Evolutionary conservation across 2,888 invertebrate species (phyloP).

Genomic region (Nemoura dubitans): DNA sequence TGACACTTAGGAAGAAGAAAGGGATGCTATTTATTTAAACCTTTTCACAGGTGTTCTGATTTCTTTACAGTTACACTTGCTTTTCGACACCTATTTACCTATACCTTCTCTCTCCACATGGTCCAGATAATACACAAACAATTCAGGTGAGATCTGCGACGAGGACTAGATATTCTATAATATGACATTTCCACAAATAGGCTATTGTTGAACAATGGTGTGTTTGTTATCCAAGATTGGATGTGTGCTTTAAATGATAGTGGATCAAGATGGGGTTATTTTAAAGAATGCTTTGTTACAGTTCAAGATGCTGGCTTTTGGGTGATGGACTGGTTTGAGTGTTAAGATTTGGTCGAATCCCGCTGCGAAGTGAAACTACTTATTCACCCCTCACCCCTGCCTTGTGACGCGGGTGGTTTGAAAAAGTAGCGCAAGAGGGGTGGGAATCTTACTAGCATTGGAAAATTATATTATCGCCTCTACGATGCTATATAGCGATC

Average conservation of each 20-base stretch:
- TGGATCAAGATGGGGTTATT: neutral
- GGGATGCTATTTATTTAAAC: neutral
- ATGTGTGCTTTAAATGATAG: neutral
- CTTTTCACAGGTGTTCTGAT: neutral
- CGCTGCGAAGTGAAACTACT: slow-evolving; percentile 15
- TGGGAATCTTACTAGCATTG: neutral
- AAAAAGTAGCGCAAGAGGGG: neutral
- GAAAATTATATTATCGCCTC: neutral
- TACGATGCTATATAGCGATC: neutral
- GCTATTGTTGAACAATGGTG: neutral
- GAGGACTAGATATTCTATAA: neutral
- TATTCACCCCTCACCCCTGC: neutral
- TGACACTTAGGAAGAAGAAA: neutral
- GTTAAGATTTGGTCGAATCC: neutral
- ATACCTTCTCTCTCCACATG: neutral
- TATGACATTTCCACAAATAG: slow-evolving; percentile 3
- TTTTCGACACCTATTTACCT: slow-evolving; percentile 2
- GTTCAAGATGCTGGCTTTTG: neutral
- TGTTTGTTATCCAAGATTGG: neutral
- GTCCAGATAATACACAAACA: neutral
- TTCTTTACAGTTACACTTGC: neutral
- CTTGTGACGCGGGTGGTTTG: neutral
- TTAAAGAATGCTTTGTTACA: neutral
- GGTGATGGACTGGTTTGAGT: neutral
- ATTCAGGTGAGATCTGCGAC: neutral